A percentile compares a stretch with the other conserved stretches of the same genome.
Conservation (phyloP, 2,797 vertebrate genomes). For the Enteromius viviparus region DNA sequence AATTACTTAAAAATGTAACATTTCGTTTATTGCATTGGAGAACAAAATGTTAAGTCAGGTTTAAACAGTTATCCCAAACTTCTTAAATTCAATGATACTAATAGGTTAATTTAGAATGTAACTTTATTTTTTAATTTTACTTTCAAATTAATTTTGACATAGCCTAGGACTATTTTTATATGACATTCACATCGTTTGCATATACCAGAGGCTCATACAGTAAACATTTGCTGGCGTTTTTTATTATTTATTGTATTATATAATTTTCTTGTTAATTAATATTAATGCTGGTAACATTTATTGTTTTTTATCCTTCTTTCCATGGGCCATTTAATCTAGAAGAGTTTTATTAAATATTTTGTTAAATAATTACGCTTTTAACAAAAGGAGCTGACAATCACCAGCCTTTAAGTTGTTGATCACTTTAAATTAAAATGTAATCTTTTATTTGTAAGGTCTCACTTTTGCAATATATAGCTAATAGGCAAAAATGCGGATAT, state of each 20-base stretch:
- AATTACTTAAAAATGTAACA: background rate
- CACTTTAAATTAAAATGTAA: background rate
- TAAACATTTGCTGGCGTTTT: background rate
- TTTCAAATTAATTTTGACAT: background rate
- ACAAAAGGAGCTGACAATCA: background rate
- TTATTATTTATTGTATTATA: background rate
- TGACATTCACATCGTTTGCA: background rate
- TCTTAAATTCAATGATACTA: background rate
- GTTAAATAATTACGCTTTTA: constrained; percentile 7
- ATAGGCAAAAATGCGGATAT: background rate
- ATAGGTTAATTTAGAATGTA: background rate
- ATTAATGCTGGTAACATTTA: background rate
- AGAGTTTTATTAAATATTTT: background rate
- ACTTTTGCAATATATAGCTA: background rate
- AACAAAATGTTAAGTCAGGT: background rate
- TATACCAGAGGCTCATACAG: background rate
- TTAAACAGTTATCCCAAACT: background rate
- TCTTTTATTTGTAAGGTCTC: background rate
- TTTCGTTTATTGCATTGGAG: background rate
- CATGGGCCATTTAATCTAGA: background rate
- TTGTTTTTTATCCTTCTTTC: background rate
- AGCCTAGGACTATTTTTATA: background rate
- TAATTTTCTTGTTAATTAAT: background rate
- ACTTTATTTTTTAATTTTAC: background rate
- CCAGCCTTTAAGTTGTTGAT: background rate